Conservation (phyloP, 1,140 invertebrate genomes). For the Pseudobourletiella spinata region DNA sequence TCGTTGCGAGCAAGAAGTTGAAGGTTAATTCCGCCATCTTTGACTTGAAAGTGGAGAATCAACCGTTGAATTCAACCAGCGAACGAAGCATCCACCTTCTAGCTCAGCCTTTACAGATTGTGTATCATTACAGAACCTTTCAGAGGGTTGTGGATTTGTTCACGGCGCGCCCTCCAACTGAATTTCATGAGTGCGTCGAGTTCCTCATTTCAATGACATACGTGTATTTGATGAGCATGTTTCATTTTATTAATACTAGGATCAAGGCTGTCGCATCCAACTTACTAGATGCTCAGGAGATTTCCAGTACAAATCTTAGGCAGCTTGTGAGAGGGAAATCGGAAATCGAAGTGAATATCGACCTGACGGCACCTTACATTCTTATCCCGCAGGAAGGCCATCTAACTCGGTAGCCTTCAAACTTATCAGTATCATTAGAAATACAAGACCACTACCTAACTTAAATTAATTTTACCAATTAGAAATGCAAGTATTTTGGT, state of each 20-base stretch:
- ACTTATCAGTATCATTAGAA: no score
- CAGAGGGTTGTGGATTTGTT: background rate
- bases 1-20: no score
- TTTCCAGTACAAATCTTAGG: background rate
- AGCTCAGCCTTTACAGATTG: background rate
- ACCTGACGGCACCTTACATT: background rate
- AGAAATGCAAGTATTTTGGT: background rate
- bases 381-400: background rate
- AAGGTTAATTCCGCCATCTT: background rate
- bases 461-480: background rate
- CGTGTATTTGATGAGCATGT: no score
- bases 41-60: background rate
- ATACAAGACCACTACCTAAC: background rate
- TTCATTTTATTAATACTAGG: no score
- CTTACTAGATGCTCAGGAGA: background rate
- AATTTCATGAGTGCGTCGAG: background rate
- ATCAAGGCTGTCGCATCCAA: background rate
- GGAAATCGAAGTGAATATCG: background rate
- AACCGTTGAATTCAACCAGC: background rate
- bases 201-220: no score
- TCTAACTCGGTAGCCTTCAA: no score
- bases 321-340: background rate
- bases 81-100: background rate
- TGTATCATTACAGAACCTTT: background rate
- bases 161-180: background rate